Evolutionary conservation across 2,888 invertebrate species (phyloP).

Genomic region (Drosophila mercatorum): DNA sequence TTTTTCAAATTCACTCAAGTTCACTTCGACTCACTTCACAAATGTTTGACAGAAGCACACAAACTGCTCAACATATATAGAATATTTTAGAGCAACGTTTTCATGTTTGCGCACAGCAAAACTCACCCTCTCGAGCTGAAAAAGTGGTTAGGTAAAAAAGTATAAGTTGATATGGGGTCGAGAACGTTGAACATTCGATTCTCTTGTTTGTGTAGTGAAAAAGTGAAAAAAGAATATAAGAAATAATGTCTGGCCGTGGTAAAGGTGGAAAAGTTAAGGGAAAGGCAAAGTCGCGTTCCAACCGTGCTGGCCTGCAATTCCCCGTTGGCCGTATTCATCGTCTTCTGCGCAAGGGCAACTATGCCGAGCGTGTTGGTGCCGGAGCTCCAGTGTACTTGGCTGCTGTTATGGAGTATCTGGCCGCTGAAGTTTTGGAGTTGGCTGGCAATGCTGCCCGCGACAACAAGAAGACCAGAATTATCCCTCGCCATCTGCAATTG

Average conservation of each 20-base stretch:
- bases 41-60: not conserved
- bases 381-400: too few relatives aligned
- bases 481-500: constrained; percentile 92
- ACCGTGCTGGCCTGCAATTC: constrained; percentile 87
- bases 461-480: constrained; percentile 90
- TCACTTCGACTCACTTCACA: constrained; percentile 24
- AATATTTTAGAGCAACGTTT: constrained; percentile 24
- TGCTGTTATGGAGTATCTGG: too few relatives aligned
- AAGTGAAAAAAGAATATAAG: constrained; percentile 22
- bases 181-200: not conserved
- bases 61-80: constrained; percentile 21
- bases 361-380: too few relatives aligned
- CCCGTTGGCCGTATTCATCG: constrained; percentile 87
- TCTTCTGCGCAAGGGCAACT: constrained; percentile 86
- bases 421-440: constrained; percentile 87
- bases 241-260: constrained; percentile 84
- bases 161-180: not conserved
- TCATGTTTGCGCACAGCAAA: constrained; percentile 17
- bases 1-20: not conserved
- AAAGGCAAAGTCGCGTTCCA: constrained; percentile 86
- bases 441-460: constrained; percentile 89
- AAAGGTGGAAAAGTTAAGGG: constrained; percentile 84
- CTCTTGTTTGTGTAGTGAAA: constrained; percentile 12
- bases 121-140: constrained; percentile 14
- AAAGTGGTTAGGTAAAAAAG: constrained; percentile 14